Conservation (phyloP, 2,113 vertebrate genomes). For the Xiphophorus hellerii region DNA sequence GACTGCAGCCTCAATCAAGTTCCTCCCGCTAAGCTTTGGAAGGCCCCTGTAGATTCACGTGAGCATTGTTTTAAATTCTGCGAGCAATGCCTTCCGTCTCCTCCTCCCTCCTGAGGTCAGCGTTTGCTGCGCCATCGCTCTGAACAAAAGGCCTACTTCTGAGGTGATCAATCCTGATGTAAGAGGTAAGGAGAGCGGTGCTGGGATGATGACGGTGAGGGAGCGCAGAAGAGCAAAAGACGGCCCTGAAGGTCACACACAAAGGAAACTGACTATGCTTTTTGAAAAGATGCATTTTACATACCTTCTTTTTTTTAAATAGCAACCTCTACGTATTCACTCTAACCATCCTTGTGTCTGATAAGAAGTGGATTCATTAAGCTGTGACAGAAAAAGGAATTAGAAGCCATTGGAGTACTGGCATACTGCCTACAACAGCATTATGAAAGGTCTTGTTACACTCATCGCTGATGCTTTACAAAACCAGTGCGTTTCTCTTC, state of each 20-base stretch:
- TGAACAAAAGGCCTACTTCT: conserved; percentile 68
- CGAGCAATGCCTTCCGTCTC: conserved; percentile 49
- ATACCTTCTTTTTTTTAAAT: conserved; percentile 8
- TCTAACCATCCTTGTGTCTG: conserved; percentile 21
- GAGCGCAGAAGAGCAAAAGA: conserved; percentile 12
- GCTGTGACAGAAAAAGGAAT: conserved; percentile 26
- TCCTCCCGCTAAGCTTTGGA: conserved; percentile 16
- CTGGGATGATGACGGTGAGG: conserved; percentile 21
- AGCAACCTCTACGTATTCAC: neutral
- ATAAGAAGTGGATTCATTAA: conserved; percentile 57
- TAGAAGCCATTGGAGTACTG: conserved; percentile 1
- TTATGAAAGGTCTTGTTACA: neutral
- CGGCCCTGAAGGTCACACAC: conserved; percentile 50
- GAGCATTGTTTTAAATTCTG: conserved; percentile 51
- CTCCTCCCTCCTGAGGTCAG: conserved; percentile 60
- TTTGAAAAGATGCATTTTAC: neutral
- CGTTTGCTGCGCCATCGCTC: conserved; percentile 46
- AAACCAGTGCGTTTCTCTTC: neutral
- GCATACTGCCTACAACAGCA: neutral
- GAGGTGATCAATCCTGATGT: conserved; percentile 71
- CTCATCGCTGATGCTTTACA: neutral
- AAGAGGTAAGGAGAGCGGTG: conserved; percentile 43
- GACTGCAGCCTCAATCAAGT: conserved; percentile 11
- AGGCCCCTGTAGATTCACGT: conserved; percentile 30
- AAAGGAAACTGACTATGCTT: conserved; percentile 12